Evolutionary conservation across 2,113 vertebrate species (phyloP), one percentile per base, ranked within the genome.

Genomic region (Geococcyx californianus): DNA sequence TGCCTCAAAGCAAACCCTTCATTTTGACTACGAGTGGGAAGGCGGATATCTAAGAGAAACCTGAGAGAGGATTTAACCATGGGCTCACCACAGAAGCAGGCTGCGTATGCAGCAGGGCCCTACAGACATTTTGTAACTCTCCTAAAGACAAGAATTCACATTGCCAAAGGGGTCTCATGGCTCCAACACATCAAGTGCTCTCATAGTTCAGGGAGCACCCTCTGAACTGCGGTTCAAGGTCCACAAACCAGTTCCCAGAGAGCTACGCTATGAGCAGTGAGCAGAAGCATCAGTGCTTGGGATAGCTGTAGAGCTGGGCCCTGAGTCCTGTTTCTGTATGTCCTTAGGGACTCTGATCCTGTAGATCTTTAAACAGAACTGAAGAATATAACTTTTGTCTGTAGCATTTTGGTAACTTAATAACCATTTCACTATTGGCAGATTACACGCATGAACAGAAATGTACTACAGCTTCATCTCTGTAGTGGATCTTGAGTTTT

Each of bases 81-180:
- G 0, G 47, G 47, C 3, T 15, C 29, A 20, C 34, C 14, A 47
- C 23, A 63, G 44, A n/a, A 52, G 29, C 13, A 36, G 64, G 64
- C 7, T 64, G 59, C 59, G 51, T 38, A 72, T 1, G 3, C 26
- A 68, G 42, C 60, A 59, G 31, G 28, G 55, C 24, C 28, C n/a
- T 38, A 52, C 19, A 79, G 58, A 33, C 34, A 55, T 55, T 9
- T 64, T 13, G 24, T 89, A 49, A 49, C 6, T 11, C n/a, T 86
- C 44, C 44, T n/a, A 36, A 54, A 85, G 66, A 76, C 38, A 79
- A n/a, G 52, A 88, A 92, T 9, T 88, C 44, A 42, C 12, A 23
- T 1, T 31, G 31, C 69, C 19, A 25, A 74, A 49, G 24, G 69
- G 51, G 54, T 16, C 0, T 0, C 62, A 13, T 11, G 44, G 51